Conservation (phyloP, 2,888 invertebrate species). For the Troglohyphantes excavatus region DNA sequence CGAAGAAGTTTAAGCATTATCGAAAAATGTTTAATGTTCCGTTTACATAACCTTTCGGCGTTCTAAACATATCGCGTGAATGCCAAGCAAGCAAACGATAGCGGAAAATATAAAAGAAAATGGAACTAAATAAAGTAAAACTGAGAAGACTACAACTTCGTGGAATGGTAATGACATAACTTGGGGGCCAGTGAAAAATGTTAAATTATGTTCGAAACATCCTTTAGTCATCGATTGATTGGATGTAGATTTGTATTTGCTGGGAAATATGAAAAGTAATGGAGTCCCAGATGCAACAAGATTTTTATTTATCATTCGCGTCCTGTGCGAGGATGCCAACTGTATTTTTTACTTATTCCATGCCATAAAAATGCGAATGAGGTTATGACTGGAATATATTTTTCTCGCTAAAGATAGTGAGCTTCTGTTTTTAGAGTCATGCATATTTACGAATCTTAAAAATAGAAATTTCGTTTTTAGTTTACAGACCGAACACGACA, state of each 20-base stretch:
- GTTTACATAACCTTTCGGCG: background rate
- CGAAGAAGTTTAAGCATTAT: slow-evolving; percentile 18
- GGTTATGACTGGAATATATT: too few species aligned
- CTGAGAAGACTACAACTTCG: slow-evolving; percentile 1
- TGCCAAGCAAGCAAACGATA: background rate
- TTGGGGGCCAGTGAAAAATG: background rate
- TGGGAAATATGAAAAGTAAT: background rate
- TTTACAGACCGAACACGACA: too few species aligned
- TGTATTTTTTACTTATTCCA: too few species aligned
- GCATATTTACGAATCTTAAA: too few species aligned
- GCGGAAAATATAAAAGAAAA: slow-evolving; percentile 9
- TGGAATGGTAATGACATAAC: slow-evolving; percentile 22
- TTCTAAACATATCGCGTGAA: slow-evolving; percentile 4
- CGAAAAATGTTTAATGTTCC: slow-evolving; percentile 41
- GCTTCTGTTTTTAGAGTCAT: too few species aligned
- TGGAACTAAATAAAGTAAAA: slow-evolving; percentile 26
- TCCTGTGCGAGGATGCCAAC: background rate
- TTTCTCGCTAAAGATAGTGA: too few species aligned
- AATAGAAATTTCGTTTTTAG: too few species aligned
- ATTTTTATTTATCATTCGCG: background rate
- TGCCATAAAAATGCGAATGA: too few species aligned
- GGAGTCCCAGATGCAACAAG: background rate
- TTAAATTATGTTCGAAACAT: slow-evolving; percentile 34
- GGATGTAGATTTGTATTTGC: background rate
- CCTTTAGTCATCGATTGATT: slow-evolving; percentile 39